phyloP scores from a whole-genome alignment of 2,888 invertebrate genomes.

The Anagyrus pseudococci region DNA sequence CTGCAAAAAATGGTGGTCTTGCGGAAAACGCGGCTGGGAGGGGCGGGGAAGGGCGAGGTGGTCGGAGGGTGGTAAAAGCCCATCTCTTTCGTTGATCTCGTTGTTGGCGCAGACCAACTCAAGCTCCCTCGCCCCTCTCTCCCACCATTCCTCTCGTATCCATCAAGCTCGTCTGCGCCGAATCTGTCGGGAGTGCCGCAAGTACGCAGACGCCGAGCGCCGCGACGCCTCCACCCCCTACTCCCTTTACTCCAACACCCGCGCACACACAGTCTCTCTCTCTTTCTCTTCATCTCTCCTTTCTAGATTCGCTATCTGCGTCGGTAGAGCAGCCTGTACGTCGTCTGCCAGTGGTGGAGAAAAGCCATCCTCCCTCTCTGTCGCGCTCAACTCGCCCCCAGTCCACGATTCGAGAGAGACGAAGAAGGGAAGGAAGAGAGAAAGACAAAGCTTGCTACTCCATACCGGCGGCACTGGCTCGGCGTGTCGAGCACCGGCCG shows the following conservation, averaged over 20 bases:
- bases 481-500: neutral
- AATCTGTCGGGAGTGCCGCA: neutral
- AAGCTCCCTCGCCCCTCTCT: neutral
- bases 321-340: no score
- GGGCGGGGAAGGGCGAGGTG: no score
- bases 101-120: no score
- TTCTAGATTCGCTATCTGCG: no score
- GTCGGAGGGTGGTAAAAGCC: no score
- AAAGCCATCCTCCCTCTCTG: no score
- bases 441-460: no score
- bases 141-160: neutral
- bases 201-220: conserved; percentile 51
- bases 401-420: no score
- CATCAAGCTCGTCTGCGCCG: neutral
- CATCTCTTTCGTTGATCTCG: no score
- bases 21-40: conserved; percentile 5
- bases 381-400: neutral
- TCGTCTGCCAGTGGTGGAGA: no score
- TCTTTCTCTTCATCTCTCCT: conserved; percentile 2
- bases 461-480: neutral
- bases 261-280: conserved; percentile 36
- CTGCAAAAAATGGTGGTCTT: neutral
- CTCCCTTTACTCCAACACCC: conserved; percentile 32
- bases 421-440: no score
- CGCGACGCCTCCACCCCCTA: conserved; percentile 43